Evolutionary conservation across 2,113 vertebrate species (phyloP).

Genomic region (Lonchura striata): DNA sequence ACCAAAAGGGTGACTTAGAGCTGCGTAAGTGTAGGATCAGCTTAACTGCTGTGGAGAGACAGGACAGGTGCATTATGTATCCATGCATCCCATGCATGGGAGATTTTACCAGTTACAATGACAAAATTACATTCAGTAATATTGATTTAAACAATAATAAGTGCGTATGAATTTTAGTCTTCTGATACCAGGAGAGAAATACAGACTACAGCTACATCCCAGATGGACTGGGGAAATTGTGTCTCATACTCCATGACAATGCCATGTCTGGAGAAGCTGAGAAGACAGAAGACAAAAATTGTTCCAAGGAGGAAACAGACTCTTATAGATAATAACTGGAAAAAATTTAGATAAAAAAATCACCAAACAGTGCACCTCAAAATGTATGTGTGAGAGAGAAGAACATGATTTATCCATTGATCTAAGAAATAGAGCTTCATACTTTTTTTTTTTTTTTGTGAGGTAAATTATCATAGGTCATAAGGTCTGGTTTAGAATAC

Average conservation of each 20-base stretch:
- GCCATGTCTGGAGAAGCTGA: background rate
- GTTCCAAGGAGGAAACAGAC: background rate
- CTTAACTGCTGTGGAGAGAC: constrained; percentile 16
- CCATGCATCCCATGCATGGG: background rate
- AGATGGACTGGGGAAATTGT: background rate
- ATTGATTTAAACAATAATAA: background rate
- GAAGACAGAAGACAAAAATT: background rate
- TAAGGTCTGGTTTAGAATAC: background rate
- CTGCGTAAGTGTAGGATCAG: background rate
- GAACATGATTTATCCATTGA: background rate
- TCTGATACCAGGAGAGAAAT: background rate
- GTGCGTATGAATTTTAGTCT: background rate
- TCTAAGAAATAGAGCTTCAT: background rate
- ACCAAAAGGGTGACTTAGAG: constrained; percentile 5
- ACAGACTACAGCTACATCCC: background rate
- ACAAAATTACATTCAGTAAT: background rate
- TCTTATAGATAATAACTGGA: background rate
- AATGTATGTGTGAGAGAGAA: background rate
- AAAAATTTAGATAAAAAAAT: background rate
- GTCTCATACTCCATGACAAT: background rate
- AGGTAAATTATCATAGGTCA: background rate
- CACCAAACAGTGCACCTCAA: background rate
- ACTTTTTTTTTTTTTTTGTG: background rate
- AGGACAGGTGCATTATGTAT: constrained; percentile 39
- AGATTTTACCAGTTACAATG: background rate